Evolutionary conservation across 2,113 vertebrate genomes (phyloP).

Genomic region (Alligator sinensis): DNA sequence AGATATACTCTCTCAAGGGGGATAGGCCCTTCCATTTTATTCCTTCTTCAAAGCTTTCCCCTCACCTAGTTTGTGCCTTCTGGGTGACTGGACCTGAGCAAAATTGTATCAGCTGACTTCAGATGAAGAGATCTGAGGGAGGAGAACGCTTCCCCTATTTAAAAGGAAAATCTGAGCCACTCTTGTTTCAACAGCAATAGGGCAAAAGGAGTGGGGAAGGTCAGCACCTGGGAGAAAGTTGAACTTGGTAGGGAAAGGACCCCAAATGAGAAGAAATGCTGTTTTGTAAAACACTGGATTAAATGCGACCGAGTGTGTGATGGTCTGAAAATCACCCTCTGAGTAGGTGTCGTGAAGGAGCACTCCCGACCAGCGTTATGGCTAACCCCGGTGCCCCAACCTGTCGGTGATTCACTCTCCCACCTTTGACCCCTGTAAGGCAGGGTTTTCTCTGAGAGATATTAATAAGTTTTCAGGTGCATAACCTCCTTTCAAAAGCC

Average conservation of each 20-base stretch:
- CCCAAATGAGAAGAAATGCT: background rate
- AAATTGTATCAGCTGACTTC: too few relatives aligned
- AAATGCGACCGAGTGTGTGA: background rate
- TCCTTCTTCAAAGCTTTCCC: background rate
- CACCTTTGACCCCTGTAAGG: fast-evolving
- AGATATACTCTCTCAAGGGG: background rate
- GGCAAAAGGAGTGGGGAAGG: background rate
- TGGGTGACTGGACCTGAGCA: too few relatives aligned
- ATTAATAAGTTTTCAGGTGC: background rate
- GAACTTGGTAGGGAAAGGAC: background rate
- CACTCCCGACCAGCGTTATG: background rate
- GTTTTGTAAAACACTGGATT: background rate
- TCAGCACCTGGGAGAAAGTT: background rate
- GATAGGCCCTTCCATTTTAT: background rate
- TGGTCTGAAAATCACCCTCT: background rate
- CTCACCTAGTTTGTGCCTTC: background rate
- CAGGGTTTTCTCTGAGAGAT: background rate
- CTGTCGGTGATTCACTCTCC: background rate
- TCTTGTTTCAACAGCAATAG: background rate
- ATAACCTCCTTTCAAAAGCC: too few relatives aligned
- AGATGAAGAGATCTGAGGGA: background rate
- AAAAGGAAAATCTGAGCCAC: background rate
- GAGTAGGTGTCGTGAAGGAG: background rate
- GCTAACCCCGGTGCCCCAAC: background rate
- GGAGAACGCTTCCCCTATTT: background rate